A percentile compares a stretch with the other conserved stretches of the same genome.
Conservation (phyloP, 1,140 invertebrate genomes). For the Atopsyche davidsoni region DNA sequence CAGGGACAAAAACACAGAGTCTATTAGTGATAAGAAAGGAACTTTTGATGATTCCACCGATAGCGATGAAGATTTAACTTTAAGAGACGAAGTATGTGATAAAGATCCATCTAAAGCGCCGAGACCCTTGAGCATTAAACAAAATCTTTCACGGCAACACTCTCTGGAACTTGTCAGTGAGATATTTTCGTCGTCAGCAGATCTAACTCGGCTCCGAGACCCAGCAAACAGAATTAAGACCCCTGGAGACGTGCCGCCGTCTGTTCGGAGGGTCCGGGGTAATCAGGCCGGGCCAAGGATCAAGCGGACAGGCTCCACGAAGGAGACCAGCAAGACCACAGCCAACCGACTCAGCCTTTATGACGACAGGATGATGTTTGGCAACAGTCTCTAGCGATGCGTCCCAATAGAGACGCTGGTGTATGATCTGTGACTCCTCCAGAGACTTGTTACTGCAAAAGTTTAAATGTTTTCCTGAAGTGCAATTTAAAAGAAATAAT, state of each 20-base stretch:
- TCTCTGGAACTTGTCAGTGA: constrained; percentile 65
- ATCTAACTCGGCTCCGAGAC: constrained; percentile 60
- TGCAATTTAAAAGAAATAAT: no score
- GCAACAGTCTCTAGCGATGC: constrained; percentile 40
- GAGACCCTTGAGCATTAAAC: constrained; percentile 27
- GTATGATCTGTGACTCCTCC: no score
- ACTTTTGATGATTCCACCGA: constrained; percentile 7
- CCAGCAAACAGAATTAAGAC: constrained; percentile 73
- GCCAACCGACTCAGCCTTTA: constrained; percentile 70
- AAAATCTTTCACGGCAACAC: constrained; percentile 50
- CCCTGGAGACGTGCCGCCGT: constrained; percentile 71
- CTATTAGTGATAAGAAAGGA: no score
- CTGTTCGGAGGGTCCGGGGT: constrained; percentile 59
- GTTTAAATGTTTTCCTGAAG: no score
- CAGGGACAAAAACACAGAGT: constrained; percentile 7
- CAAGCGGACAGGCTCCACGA: constrained; percentile 34
- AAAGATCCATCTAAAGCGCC: constrained; percentile 7
- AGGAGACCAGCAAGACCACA: constrained; percentile 39
- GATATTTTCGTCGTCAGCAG: constrained; percentile 54
- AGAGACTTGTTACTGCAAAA: no score
- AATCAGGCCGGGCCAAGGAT: constrained; percentile 41
- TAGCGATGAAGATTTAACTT: constrained; percentile 12
- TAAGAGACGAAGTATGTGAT: constrained; percentile 11
- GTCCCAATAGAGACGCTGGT: no score
- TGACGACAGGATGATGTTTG: constrained; percentile 79